These are phyloP conservation scores for Philotrypesis tridentata DNA, from an alignment of 1,140 invertebrate species.

Conservation along the genomic window DNA sequence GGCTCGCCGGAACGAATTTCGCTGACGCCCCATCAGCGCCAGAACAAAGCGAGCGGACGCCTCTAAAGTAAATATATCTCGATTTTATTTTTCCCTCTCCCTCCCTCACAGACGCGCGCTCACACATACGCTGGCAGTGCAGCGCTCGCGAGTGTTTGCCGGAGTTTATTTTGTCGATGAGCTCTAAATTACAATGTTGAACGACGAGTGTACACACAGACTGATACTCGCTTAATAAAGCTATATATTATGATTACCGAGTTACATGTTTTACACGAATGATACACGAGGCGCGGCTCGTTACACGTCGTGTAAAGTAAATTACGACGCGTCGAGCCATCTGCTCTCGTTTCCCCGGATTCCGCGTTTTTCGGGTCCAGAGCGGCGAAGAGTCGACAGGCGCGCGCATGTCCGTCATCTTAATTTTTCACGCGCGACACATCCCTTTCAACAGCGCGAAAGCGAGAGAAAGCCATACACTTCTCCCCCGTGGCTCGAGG, in stretches of 20 bases:
- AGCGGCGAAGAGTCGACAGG: too few relatives aligned
- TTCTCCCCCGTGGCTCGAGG: slow-evolving; percentile 53
- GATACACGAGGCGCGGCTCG: background rate
- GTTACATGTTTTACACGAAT: too few relatives aligned
- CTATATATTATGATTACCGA: too few relatives aligned
- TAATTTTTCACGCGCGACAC: slow-evolving; percentile 2
- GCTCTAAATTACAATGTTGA: background rate
- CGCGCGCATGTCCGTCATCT: background rate
- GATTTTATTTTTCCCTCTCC: slow-evolving; percentile 5
- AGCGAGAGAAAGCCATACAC: background rate
- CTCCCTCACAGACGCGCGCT: background rate
- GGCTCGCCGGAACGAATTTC: slow-evolving; percentile 34
- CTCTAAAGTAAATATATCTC: slow-evolving; percentile 33
- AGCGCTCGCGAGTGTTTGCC: background rate
- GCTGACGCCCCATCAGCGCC: slow-evolving; percentile 15
- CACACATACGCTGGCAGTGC: background rate
- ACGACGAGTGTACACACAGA: too few relatives aligned
- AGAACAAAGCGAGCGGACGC: slow-evolving; percentile 32
- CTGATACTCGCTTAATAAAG: too few relatives aligned
- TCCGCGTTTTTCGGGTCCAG: too few relatives aligned
- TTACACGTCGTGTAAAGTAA: background rate
- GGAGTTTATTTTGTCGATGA: background rate
- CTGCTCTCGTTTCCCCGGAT: background rate
- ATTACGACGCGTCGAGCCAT: background rate
- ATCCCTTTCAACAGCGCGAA: background rate